Base-by-base conservation (phyloP, 2,888 invertebrate species). In the Pocota personata region DNA sequence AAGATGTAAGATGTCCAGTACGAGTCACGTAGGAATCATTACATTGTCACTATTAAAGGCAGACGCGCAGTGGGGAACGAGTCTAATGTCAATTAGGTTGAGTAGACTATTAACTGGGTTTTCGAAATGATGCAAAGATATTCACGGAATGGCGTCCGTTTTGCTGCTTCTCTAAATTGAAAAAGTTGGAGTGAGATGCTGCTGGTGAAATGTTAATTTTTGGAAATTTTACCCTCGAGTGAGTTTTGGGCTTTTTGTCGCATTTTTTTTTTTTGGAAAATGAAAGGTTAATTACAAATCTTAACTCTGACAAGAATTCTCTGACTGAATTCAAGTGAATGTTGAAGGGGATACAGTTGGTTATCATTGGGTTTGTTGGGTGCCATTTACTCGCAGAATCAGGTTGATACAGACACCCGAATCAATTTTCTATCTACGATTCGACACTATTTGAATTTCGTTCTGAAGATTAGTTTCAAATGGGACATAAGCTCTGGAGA, bases 11-110 rank as follows among this genome's bases (percentile, higher is more conserved):
- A 71, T 35, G 71, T 64, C 58, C 77, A 48, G 46, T 40, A 37
- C 52, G 52, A 72, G 82, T 78, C 83, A 83, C 83, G 83, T 83
- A 73, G 62, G 40, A 78, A 78, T 62, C 78, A 83, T 83, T 78
- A 83, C 48, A 50, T 58, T 67, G 76, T 77, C 67, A 69, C 58
- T 55, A 37, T 8, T 19, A 19, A 24, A 40, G 60, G 16, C 40
- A 43, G 48, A 27, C 64, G 64, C 48, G 57, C 24, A 3, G 16
- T 4, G 24, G 0, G 37, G 30, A 12, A 5, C 52, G 37, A 21
- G 35, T 10, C 14, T 3, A 48, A 40, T 78, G 83, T 67, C 78
- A 83, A 83, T 83, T 83, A 78, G 83, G 67, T 35, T 78, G 67
- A 78, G 78, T 46, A 60, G 77, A 72, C 66, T 78, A 73, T 83